Conservation (phyloP, 2,888 invertebrate genomes). For the Agrypnus murinus region DNA sequence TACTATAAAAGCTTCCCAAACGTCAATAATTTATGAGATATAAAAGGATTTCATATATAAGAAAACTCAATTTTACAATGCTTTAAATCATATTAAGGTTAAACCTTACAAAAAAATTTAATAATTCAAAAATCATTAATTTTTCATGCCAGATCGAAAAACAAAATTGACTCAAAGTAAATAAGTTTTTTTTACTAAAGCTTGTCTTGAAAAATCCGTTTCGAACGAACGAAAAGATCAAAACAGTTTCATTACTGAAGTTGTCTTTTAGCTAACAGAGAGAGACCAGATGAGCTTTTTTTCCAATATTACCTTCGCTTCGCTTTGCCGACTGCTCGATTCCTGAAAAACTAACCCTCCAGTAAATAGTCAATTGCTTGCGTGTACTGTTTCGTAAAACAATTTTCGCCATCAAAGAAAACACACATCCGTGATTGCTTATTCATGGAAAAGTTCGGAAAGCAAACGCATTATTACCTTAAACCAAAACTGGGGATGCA, state of each 20-base stretch:
- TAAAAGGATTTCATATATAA: too few relatives aligned
- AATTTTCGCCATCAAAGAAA: conserved; percentile 11
- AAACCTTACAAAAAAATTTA: too few relatives aligned
- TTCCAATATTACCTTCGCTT: conserved; percentile 23
- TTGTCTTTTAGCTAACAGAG: conserved; percentile 13
- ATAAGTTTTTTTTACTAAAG: too few relatives aligned
- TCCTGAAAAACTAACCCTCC: conserved; percentile 1
- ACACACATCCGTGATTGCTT: conserved; percentile 6
- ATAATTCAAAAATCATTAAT: too few relatives aligned
- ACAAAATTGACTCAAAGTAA: too few relatives aligned
- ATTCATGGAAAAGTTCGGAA: not conserved
- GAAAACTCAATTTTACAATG: too few relatives aligned
- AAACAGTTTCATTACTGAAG: conserved; percentile 24
- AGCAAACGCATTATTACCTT: not conserved
- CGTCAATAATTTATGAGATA: too few relatives aligned
- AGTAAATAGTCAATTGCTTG: conserved; percentile 18
- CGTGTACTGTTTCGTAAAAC: conserved; percentile 6
- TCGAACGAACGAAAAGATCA: too few relatives aligned
- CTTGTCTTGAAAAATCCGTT: too few relatives aligned
- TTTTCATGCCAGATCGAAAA: too few relatives aligned
- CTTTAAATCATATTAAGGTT: too few relatives aligned
- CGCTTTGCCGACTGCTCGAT: conserved; percentile 2
- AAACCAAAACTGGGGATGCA: not conserved
- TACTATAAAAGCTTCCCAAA: too few relatives aligned
- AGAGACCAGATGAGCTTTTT: conserved; percentile 12